phyloP scores from a whole-genome alignment of 2,113 vertebrate species.

The Crocuta crocuta region DNA sequence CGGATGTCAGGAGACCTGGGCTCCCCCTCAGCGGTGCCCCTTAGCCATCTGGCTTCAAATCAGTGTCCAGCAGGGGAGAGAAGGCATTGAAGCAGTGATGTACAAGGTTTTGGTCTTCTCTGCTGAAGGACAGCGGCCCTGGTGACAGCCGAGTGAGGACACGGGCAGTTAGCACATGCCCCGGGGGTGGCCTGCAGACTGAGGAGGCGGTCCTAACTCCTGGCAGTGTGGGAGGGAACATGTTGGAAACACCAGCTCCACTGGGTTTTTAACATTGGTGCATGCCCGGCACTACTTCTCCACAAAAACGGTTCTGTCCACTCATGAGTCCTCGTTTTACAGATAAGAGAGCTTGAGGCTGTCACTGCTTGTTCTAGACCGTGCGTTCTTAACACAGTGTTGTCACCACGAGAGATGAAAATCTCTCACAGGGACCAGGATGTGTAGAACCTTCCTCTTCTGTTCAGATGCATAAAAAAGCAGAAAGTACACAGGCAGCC shows the following conservation, averaged over 20 bases:
- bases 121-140: not conserved
- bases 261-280: accelerated
- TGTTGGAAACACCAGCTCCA: not conserved
- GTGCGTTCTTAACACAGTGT: not conserved
- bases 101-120: not conserved
- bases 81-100: no score
- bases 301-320: not conserved
- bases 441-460: not conserved
- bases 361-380: not conserved
- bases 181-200: not conserved
- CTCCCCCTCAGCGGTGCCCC: not conserved
- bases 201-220: not conserved
- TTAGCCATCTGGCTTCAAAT: not conserved
- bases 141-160: not conserved
- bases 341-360: not conserved
- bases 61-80: not conserved
- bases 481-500: not conserved
- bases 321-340: not conserved
- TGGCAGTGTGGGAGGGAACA: accelerated
- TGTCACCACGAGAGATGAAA: not conserved
- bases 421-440: not conserved
- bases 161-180: not conserved
- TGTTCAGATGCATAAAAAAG: no score
- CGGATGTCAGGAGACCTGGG: not conserved
- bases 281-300: accelerated